Evolutionary conservation across 2,888 invertebrate species (phyloP).

Genomic region (Cabera pusaria): DNA sequence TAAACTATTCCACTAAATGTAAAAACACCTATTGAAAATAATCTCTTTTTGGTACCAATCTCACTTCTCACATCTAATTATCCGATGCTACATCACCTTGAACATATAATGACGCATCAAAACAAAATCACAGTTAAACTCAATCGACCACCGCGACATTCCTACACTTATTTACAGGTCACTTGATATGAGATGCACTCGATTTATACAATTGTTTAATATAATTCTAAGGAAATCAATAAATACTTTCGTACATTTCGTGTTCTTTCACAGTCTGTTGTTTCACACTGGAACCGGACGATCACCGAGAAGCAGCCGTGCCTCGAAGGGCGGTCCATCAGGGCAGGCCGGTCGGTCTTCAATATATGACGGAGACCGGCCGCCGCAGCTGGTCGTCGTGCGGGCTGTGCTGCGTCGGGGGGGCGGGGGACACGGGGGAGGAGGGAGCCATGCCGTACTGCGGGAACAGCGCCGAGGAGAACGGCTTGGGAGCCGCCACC

Average conservation of each 20-base stretch:
- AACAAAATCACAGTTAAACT: conserved; percentile 78
- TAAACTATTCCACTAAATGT: conserved; percentile 58
- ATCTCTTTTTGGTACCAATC: conserved; percentile 82
- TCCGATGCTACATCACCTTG: conserved; percentile 57
- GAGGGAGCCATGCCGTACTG: conserved; percentile 78
- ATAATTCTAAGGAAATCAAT: conserved; percentile 65
- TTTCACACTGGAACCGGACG: conserved; percentile 43
- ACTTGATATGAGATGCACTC: conserved; percentile 71
- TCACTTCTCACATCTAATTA: conserved; percentile 72
- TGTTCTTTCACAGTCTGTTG: conserved; percentile 56
- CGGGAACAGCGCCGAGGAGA: conserved; percentile 78
- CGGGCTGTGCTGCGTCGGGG: conserved; percentile 73
- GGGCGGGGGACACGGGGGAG: conserved; percentile 73
- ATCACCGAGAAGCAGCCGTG: conserved; percentile 45
- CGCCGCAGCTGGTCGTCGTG: conserved; percentile 85
- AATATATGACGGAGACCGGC: conserved; percentile 89
- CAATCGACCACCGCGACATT: conserved; percentile 48
- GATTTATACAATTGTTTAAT: conserved; percentile 41
- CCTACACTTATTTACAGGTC: conserved; percentile 68
- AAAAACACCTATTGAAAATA: conserved; percentile 66
- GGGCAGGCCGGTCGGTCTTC: conserved; percentile 77
- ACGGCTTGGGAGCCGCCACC: conserved; percentile 77
- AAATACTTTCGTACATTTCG: conserved; percentile 59
- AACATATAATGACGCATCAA: conserved; percentile 60
- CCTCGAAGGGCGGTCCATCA: conserved; percentile 57